Evolutionary conservation across 2,888 invertebrate genomes (phyloP), one percentile per base, ranked within the genome.

Genomic region (Pachycephus smyrnensis): DNA sequence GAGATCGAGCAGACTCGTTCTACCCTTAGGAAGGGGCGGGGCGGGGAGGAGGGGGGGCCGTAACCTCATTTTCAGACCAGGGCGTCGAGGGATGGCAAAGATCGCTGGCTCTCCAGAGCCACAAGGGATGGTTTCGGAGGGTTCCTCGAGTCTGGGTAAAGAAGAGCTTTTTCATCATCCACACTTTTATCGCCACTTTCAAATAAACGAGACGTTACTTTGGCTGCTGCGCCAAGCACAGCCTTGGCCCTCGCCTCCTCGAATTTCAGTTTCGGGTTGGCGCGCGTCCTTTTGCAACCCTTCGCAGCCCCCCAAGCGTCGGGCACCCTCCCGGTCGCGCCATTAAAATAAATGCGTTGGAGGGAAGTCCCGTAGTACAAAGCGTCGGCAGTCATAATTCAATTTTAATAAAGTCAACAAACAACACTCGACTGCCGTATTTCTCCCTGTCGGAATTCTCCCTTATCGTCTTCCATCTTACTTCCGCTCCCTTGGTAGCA

Each of bases 321-420:
- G 3, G 30, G 15, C 32, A 30, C 69, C 69, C 12, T 69, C 4
- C 11, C 30, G 6, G 69, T 15, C 40, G 4, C 4, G 6, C 69
- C 69, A n/a, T 69, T 69, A 69, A 30, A 69, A 30, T 32, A 69
- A 69, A 69, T 30, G 69, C 69, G 30, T 30, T 11, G n/a, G 69
- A 69, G 69, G 69, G 69, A 69, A 69, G 69, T n/a, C n/a, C 69
- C 31, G 11, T 11, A 68, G 69, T 32, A 30, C 32, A 30, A 32
- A 69, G 69, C 30, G 69, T 69, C 30, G 69, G 40, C 40, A 40
- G 40, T 40, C 69, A 30, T 69, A 30, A 69, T 69, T 69, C 69
- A 69, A 69, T 69, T 69, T 69, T 69, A 30, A 69, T 69, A 69
- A 69, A 69, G 69, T 69, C 69, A 69, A 69, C 69, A 31, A 12